These are phyloP conservation scores for Tenthredo distinguenda DNA, from an alignment of 2,888 invertebrate species.

Conservation along the genomic window DNA sequence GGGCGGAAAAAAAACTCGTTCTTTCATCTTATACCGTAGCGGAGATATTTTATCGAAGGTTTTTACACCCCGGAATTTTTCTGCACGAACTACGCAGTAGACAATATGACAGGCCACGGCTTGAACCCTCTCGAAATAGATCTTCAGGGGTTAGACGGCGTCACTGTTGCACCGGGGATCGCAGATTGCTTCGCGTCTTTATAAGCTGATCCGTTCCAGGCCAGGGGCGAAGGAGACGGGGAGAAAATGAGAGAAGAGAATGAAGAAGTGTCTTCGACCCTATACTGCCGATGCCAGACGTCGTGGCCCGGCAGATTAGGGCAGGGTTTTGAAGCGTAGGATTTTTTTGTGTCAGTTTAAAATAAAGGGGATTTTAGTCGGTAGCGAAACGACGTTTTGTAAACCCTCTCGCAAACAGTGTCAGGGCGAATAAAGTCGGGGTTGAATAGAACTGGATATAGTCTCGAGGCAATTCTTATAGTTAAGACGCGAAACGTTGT, in stretches of 20 bases:
- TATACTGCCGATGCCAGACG: conserved; percentile 15
- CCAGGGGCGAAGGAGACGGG: background rate
- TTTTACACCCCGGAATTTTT: conserved; percentile 8
- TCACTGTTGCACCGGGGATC: background rate
- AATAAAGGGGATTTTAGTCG: background rate
- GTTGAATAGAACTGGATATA: background rate
- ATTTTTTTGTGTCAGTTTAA: background rate
- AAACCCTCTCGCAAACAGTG: background rate
- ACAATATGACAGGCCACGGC: conserved; percentile 12
- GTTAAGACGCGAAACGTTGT: conserved; percentile 3
- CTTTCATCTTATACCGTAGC: background rate
- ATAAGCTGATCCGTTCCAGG: background rate
- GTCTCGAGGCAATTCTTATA: conserved; percentile 38
- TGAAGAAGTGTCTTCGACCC: conserved; percentile 28
- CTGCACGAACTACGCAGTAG: background rate
- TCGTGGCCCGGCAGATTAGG: background rate
- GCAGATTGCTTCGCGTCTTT: conserved; percentile 26
- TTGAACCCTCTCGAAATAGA: conserved; percentile 5
- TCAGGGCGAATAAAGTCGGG: background rate
- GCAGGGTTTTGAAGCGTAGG: background rate
- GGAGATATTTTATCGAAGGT: background rate
- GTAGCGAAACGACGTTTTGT: background rate
- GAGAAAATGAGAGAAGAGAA: background rate
- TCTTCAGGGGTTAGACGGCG: background rate
- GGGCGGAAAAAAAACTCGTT: background rate